A percentile compares a stretch with the other conserved stretches of the same genome.
Evolutionary conservation across 2,888 invertebrate genomes (phyloP).

Genomic region (Archips xylosteana): DNA sequence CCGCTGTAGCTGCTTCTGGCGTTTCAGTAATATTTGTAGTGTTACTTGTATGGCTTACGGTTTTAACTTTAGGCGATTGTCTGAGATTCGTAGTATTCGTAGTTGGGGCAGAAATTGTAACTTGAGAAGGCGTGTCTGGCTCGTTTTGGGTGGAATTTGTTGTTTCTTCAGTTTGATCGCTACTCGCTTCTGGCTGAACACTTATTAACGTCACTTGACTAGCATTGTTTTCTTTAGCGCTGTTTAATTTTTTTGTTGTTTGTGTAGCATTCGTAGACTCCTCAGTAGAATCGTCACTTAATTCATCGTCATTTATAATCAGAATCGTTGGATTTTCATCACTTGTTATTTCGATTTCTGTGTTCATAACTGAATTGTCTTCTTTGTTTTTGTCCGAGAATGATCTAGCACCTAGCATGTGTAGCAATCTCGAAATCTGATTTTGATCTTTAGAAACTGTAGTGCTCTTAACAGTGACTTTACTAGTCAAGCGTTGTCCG

Average conservation of each 20-base stretch:
- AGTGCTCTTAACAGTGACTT: not conserved
- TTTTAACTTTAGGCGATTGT: not conserved
- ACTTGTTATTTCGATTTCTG: conserved; percentile 8
- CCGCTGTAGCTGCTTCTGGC: not conserved
- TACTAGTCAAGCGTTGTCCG: not conserved
- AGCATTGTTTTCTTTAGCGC: not conserved
- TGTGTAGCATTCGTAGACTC: not conserved
- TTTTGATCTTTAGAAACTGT: not conserved
- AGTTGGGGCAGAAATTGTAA: not conserved
- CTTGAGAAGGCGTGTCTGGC: too few relatives aligned
- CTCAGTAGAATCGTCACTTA: not conserved
- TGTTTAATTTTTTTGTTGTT: conserved; percentile 1
- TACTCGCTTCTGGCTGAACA: not conserved
- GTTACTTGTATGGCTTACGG: not conserved
- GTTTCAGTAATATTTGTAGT: not conserved
- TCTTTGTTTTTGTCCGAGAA: conserved; percentile 6
- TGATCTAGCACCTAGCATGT: not conserved
- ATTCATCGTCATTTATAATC: conserved; percentile 52
- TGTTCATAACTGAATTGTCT: conserved; percentile 10
- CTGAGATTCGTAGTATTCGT: not conserved
- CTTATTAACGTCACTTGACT: not conserved
- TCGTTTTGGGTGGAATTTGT: not conserved
- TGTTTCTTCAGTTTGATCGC: not conserved
- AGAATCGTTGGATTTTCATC: conserved; percentile 51
- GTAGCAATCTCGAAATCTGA: not conserved